Base-by-base conservation (phyloP, 2,888 invertebrate genomes). In the Dendrolimus houi region DNA sequence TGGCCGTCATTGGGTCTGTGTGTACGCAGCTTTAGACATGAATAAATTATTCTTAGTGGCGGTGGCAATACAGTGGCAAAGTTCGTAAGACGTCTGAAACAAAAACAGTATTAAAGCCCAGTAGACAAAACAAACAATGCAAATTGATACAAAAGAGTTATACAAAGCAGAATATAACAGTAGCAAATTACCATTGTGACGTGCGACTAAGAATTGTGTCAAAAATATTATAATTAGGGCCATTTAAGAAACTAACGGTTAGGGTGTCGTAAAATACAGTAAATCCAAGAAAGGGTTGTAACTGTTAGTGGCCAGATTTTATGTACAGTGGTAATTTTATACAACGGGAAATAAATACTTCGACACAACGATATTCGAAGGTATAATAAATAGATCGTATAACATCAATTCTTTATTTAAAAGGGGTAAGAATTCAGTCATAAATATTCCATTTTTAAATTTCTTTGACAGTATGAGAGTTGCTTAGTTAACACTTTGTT, bases 241-340 rank as follows among this genome's bases (percentile, higher is more conserved):
- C 66, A 60, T 68, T 71, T 72, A 64, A 68, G 58, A 68, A 69
- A 64, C 12, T 75, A 74, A 74, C 72, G 70, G 69, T 65, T 67
- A 67, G 64, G 67, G 64, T 60, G 64, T 60, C 57, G 63, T 64
- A 64, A 72, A 68, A 65, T 60, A 60, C 59, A 58, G 65, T 77
- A 79, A 77, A 76, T 71, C 63, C 69, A 55, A 64, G 70, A 77
- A 81, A 78, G 79, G 74, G 74, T 68, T 68, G 17, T 47, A 81
- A 75, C 81, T 69, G 83, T 66, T 56, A 60, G 74, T 78, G 77
- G 80, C 75, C 75, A 81, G 75, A 74, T 61, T 80, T 77, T 80
- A 76, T 71, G 58, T 57, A 56, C 41, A 58, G 59, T 63, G 58
- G 62, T 67, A 55, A 56, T 59, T 61, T 64, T 60, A 57, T 61